These are phyloP conservation scores for Phoeniculus purpureus DNA, from an alignment of 2,797 vertebrate genomes.

Conservation along the genomic window DNA sequence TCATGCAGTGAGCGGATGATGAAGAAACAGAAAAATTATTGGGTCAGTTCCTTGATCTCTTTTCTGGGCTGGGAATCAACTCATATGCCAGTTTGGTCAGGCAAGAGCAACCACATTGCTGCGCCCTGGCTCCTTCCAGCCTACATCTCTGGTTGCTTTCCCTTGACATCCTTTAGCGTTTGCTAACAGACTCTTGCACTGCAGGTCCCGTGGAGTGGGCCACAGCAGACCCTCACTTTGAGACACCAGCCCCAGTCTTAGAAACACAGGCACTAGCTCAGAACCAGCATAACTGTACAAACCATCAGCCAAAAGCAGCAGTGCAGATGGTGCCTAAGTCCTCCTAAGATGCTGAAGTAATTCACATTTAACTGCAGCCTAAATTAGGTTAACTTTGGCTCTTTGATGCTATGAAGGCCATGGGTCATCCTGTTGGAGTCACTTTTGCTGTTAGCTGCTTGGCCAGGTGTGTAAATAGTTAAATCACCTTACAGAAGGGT, in stretches of 20 bases:
- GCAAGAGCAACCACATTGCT: background rate
- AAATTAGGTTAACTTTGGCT: background rate
- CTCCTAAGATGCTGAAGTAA: background rate
- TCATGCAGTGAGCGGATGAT: background rate
- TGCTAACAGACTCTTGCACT: background rate
- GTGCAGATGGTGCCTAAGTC: background rate
- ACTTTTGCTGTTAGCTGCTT: background rate
- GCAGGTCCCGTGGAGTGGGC: background rate
- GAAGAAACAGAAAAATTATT: background rate
- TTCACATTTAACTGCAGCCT: background rate
- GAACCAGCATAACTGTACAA: background rate
- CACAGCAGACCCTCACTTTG: background rate
- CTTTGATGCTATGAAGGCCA: background rate
- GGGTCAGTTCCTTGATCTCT: slow-evolving; percentile 26
- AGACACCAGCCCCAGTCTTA: background rate
- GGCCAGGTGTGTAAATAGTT: background rate
- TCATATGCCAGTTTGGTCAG: slow-evolving; percentile 6
- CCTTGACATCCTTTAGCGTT: background rate
- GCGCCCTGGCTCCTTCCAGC: background rate
- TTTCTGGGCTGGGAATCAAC: slow-evolving; percentile 51
- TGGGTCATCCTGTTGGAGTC: background rate
- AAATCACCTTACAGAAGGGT: background rate
- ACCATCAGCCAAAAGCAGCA: background rate
- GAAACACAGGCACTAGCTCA: background rate
- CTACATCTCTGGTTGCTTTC: background rate